A percentile compares a stretch with the other conserved stretches of the same genome.
Conservation (phyloP, 2,797 vertebrate genomes). For the Tapera naevia region DNA sequence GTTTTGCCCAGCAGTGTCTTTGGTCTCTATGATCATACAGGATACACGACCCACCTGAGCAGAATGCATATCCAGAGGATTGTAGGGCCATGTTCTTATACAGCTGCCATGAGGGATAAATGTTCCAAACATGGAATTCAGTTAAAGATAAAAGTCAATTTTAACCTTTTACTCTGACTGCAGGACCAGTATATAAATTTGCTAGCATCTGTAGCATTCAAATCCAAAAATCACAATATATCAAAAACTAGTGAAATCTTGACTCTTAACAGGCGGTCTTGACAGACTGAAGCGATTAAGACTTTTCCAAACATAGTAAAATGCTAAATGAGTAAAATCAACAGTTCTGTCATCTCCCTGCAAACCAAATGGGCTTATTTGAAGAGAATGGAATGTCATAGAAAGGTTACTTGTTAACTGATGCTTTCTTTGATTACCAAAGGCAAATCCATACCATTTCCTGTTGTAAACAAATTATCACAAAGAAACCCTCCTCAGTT, state of each 20-base stretch:
- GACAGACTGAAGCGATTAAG: neutral
- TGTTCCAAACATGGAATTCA: neutral
- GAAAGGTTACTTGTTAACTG: neutral
- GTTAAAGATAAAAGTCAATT: neutral
- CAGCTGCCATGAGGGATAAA: neutral
- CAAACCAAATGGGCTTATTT: neutral
- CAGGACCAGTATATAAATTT: neutral
- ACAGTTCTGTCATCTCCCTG: neutral
- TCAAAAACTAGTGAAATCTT: neutral
- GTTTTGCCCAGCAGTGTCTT: neutral
- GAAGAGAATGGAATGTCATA: neutral
- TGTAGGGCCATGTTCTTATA: neutral
- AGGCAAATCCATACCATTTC: neutral
- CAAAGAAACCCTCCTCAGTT: neutral
- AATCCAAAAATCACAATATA: neutral
- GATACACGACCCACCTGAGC: neutral
- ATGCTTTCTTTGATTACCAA: neutral
- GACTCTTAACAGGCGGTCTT: neutral
- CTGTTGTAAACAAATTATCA: neutral
- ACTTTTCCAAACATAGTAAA: constrained; percentile 9
- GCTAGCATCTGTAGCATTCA: neutral
- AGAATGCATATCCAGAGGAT: neutral
- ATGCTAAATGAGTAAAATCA: neutral
- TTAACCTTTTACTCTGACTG: neutral
- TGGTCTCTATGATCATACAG: neutral